Evolutionary conservation across 2,888 invertebrate genomes (phyloP).

Genomic region (Ennomos quercinarius): DNA sequence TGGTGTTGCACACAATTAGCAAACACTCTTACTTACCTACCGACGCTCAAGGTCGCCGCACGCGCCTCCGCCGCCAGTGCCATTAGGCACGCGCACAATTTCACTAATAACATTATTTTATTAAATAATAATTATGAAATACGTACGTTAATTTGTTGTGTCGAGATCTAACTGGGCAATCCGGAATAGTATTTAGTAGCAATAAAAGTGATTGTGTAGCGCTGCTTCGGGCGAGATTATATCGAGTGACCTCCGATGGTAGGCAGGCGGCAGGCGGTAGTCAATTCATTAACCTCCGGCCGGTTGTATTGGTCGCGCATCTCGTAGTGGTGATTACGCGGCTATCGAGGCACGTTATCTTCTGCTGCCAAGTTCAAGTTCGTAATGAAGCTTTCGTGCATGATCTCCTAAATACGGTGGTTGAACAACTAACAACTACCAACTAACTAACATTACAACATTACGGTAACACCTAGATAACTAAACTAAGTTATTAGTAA

Average conservation of each 20-base stretch:
- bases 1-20: slow-evolving; percentile 7
- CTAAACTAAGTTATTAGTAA: too few relatives aligned
- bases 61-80: slow-evolving; percentile 22
- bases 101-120: slow-evolving; percentile 14
- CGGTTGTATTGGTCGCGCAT: slow-evolving; percentile 2
- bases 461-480: too few relatives aligned
- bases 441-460: too few relatives aligned
- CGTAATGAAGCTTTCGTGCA: too few relatives aligned
- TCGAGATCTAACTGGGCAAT: slow-evolving; percentile 1
- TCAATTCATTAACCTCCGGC: slow-evolving; percentile 13
- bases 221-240: background rate
- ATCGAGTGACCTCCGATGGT: background rate
- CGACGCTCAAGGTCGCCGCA: slow-evolving; percentile 53
- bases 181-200: slow-evolving; percentile 2
- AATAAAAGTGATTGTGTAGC: background rate
- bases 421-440: too few relatives aligned
- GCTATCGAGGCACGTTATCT: background rate
- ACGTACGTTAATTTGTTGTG: slow-evolving; percentile 16
- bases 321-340: slow-evolving; percentile 3
- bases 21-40: slow-evolving; percentile 34
- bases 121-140: background rate
- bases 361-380: too few relatives aligned
- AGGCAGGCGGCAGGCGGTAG: slow-evolving; percentile 7
- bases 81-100: slow-evolving; percentile 34
- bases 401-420: too few relatives aligned